Conservation (phyloP, 2,797 vertebrate genomes). For the Enteromius trimaculatus region DNA sequence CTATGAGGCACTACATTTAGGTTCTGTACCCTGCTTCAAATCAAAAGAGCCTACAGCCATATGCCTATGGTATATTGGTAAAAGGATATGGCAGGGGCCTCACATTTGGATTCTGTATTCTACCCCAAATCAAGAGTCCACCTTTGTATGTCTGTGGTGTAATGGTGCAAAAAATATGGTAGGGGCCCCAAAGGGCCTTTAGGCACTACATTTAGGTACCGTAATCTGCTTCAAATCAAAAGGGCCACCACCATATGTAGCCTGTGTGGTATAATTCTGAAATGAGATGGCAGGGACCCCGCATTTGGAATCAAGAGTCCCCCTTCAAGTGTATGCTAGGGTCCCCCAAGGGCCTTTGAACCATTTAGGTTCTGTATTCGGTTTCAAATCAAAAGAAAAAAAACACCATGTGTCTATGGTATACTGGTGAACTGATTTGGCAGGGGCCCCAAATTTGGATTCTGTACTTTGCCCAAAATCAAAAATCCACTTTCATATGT, state of each 20-base stretch:
- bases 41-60: slow-evolving; percentile 8
- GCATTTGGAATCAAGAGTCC: neutral
- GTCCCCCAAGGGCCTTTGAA: neutral
- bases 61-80: neutral
- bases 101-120: slow-evolving; percentile 4
- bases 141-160: neutral
- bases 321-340: neutral
- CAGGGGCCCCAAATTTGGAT: neutral
- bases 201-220: neutral
- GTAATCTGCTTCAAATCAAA: neutral
- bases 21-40: neutral
- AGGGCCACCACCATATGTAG: slow-evolving; percentile 13
- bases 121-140: neutral
- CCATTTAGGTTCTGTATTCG: neutral
- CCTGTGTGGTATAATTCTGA: neutral
- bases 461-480: neutral
- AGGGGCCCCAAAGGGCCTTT: neutral
- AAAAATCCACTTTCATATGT: neutral
- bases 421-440: neutral
- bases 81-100: slow-evolving; percentile 19
- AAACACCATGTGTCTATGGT: neutral
- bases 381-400: neutral
- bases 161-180: neutral
- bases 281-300: neutral
- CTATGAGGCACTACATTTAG: neutral